A percentile compares a stretch with the other conserved stretches of the same genome.
phyloP scores from a whole-genome alignment of 2,888 invertebrate genomes.

The Amiota minor region DNA sequence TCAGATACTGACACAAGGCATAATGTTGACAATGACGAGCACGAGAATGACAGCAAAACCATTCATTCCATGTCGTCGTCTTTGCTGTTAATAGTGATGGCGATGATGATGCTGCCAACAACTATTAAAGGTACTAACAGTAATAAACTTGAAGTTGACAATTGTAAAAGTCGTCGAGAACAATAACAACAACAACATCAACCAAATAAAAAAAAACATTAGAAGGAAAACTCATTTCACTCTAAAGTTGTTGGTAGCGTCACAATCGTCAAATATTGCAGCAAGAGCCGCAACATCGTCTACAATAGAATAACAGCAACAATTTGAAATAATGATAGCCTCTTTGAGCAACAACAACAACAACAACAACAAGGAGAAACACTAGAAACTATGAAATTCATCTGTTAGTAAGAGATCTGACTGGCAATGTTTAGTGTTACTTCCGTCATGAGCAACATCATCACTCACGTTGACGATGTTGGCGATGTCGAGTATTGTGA shows the following conservation, averaged over 20 bases:
- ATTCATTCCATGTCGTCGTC: not conserved
- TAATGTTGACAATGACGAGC: conserved; percentile 52
- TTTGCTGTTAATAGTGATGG: conserved; percentile 45
- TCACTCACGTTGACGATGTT: conserved; percentile 18
- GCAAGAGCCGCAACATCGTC: conserved; percentile 53
- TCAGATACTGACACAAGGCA: conserved; percentile 60
- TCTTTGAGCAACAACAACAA: conserved; percentile 31
- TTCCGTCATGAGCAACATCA: conserved; percentile 58
- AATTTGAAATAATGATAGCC: not conserved
- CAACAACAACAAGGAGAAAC: conserved; percentile 56
- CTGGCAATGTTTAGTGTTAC: conserved; percentile 43
- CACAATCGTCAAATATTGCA: conserved; percentile 13
- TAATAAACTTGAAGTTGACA: conserved; percentile 64
- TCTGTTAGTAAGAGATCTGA: conserved; percentile 57
- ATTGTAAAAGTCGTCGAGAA: conserved; percentile 66
- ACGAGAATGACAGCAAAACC: not conserved
- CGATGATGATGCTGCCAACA: conserved; percentile 45
- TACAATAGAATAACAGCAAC: conserved; percentile 37
- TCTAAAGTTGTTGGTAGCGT: no score
- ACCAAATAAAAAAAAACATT: conserved; percentile 34
- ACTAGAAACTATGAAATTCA: conserved; percentile 72
- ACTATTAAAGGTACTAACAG: conserved; percentile 46
- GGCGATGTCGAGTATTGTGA: not conserved
- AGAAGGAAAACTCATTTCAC: no score
- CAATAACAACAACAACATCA: conserved; percentile 45